Evolutionary conservation across 2,797 vertebrate species (phyloP).

Genomic region (Pogonophryne albipinna): DNA sequence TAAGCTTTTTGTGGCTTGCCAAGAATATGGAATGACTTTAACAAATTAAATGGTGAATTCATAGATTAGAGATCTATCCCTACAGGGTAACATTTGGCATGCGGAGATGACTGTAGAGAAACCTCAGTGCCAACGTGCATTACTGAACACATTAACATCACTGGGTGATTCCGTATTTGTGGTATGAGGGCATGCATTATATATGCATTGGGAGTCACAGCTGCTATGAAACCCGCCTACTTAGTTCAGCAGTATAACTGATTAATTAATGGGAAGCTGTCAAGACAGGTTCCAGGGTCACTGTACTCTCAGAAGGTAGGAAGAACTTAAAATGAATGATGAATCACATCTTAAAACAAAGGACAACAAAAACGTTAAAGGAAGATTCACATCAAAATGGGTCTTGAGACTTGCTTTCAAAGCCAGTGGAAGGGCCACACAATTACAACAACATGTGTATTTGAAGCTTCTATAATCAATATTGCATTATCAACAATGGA

Average conservation of each 20-base stretch:
- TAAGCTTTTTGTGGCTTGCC: constrained; percentile 24
- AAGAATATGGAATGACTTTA: constrained; percentile 15
- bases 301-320: neutral
- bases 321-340: neutral
- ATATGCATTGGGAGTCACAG: neutral
- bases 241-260: neutral
- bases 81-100: neutral
- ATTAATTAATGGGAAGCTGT: neutral
- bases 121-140: neutral
- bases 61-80: constrained; percentile 18
- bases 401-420: neutral
- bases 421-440: neutral
- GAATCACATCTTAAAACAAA: neutral
- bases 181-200: neutral
- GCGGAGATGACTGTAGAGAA: neutral
- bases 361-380: neutral
- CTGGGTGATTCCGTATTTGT: neutral
- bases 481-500: neutral
- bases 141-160: constrained; percentile 3
- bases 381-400: neutral
- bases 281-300: neutral
- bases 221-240: neutral
- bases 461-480: neutral
- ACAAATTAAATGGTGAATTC: constrained; percentile 17
- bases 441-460: neutral